Evolutionary conservation across 2,113 vertebrate genomes (phyloP).

Genomic region (Xenus cinereus): DNA sequence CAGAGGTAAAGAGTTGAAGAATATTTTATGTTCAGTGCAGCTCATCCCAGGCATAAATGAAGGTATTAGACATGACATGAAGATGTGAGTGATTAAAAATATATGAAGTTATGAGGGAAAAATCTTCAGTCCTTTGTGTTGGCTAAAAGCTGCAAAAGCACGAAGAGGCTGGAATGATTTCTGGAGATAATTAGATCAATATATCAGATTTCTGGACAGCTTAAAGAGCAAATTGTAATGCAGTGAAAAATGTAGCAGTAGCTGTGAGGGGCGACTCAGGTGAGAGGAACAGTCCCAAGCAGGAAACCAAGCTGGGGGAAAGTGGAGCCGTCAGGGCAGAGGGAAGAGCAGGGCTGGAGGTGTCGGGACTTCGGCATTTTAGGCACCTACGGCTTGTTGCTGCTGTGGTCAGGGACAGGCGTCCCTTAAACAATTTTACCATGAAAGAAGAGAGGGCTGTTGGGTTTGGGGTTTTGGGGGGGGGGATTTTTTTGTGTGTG

Average conservation of each 20-base stretch:
- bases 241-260: neutral
- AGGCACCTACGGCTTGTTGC: too few relatives aligned
- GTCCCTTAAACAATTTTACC: neutral
- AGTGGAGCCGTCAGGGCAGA: rapidly evolving
- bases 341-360: neutral
- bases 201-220: neutral
- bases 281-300: neutral
- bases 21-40: neutral
- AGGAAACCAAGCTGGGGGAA: neutral
- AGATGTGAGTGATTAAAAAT: neutral
- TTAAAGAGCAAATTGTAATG: neutral
- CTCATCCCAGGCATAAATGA: neutral
- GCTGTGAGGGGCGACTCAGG: neutral
- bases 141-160: neutral
- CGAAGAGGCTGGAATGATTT: neutral
- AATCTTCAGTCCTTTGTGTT: neutral
- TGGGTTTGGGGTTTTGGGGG: neutral
- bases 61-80: neutral
- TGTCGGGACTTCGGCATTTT: neutral
- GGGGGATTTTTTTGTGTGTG: neutral
- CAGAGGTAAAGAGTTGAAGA: neutral
- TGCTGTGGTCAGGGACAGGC: neutral
- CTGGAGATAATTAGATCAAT: neutral
- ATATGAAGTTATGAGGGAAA: neutral
- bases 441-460: neutral